Base-by-base conservation (phyloP, 2,113 vertebrate species). In the Balaeniceps rex region DNA sequence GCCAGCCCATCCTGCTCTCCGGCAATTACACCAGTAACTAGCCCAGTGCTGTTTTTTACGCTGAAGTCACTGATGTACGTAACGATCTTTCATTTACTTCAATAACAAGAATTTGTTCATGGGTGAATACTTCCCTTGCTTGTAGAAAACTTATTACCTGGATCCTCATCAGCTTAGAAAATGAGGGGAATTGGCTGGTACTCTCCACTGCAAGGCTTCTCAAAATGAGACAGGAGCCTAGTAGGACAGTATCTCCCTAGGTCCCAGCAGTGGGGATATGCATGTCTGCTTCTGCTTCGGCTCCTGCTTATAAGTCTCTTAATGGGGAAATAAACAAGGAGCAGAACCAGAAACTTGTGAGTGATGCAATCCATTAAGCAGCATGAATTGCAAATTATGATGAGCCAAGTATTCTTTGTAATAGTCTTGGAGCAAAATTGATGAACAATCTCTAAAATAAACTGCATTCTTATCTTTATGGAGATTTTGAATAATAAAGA, bases 361-460 rank as follows among this genome's bases (percentile, higher is more conserved):
- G 33, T 71, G 72, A 84, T 81, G n/a, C 33, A 80, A 94, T 54
- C 28, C 89, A 93, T 84, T 96, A 84, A 92, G 55, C 77, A 91
- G 22, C n/a, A 76, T 55, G 65, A 89, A 91, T 64, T 94, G 47
- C 55, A 93, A 91, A 87, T 91, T 89, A 40, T 46, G 42, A 91
- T 78, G 60, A 94, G 19, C 11, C 40, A 64, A 64, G 57, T 84
- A 36, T 75, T 81, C 64, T 82, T 71, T 76, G n/a, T 36, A 84
- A 77, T 29, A 60, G 51, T 36, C 61, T 82, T 82, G 69, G 51
- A 93, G 40, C 7, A 94, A 83, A 96, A 87, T 2, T 79, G 70
- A 92, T 60, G 60, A 88, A 75, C n/a, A 92, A 52, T 47, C 38
- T 92, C 69, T 57, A 82, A 94, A 94, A 94, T 65, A 91, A 95